These are phyloP conservation scores for Punctoribates punctum DNA, from an alignment of 2,888 invertebrate genomes.

Conservation along the genomic window DNA sequence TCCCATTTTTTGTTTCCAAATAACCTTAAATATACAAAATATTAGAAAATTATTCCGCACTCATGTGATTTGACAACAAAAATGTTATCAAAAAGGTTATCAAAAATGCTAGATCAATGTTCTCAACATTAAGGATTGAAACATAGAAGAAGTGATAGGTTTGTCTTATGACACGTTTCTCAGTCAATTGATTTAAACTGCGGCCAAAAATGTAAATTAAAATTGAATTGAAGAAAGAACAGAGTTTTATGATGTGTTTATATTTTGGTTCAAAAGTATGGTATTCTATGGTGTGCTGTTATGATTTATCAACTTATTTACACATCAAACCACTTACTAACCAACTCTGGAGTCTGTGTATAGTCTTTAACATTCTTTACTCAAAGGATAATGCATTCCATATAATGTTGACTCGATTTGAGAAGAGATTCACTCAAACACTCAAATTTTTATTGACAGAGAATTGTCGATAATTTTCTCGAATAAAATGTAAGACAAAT, in stretches of 20 bases:
- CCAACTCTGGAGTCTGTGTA: slow-evolving; percentile 6
- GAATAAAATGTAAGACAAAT: neutral
- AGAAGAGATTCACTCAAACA: slow-evolving; percentile 11
- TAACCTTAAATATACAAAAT: no score
- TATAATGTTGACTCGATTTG: slow-evolving; percentile 3
- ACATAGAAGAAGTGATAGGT: no score
- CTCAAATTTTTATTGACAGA: neutral
- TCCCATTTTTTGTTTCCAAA: no score
- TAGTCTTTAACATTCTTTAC: slow-evolving; percentile 27
- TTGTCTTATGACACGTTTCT: no score
- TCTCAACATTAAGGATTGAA: no score
- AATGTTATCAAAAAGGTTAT: no score
- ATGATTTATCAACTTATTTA: slow-evolving; percentile 27
- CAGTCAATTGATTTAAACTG: no score
- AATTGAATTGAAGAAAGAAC: neutral
- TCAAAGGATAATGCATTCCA: slow-evolving; percentile 19
- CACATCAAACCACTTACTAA: slow-evolving; percentile 23
- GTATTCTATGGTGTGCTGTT: slow-evolving; percentile 4
- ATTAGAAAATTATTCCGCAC: no score
- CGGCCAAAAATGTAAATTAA: no score
- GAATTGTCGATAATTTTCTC: neutral
- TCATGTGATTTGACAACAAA: no score
- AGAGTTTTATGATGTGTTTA: neutral
- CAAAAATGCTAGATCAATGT: no score
- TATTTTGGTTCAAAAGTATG: neutral